phyloP scores from a whole-genome alignment of 2,888 invertebrate genomes.

The Ceratothoa steindachneri region DNA sequence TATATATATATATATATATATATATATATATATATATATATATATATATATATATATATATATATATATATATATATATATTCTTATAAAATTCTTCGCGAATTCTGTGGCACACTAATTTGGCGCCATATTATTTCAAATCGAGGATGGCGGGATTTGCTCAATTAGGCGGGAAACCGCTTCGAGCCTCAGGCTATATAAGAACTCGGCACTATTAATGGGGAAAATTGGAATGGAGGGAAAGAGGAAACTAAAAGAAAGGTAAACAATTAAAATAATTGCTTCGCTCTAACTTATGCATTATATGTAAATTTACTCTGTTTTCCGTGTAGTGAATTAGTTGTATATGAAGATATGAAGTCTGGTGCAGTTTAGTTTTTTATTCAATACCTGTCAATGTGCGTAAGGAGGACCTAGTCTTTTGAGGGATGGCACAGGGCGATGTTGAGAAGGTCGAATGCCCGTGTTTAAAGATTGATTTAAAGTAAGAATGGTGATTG shows the following conservation, averaged over 20 bases:
- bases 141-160: slow-evolving; percentile 5
- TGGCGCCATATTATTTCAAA: slow-evolving; percentile 5
- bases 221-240: not conserved
- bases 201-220: not conserved
- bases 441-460: no score
- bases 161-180: slow-evolving; percentile 7
- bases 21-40: not conserved
- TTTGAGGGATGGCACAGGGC: no score
- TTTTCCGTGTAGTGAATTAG: not conserved
- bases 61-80: not conserved
- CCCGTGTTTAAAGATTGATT: no score
- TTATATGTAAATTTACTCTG: not conserved
- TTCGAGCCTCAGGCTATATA: not conserved
- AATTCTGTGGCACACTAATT: not conserved
- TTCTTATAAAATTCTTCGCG: not conserved
- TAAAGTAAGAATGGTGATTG: no score
- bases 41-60: not conserved
- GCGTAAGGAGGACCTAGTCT: no score
- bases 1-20: not conserved
- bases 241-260: not conserved
- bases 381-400: no score
- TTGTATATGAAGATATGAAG: no score
- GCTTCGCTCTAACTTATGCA: not conserved
- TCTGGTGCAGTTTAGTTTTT: no score
- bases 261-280: slow-evolving; percentile 10